phyloP scores from a whole-genome alignment of 2,888 invertebrate species.

The Reticulitermes lucifugus region DNA sequence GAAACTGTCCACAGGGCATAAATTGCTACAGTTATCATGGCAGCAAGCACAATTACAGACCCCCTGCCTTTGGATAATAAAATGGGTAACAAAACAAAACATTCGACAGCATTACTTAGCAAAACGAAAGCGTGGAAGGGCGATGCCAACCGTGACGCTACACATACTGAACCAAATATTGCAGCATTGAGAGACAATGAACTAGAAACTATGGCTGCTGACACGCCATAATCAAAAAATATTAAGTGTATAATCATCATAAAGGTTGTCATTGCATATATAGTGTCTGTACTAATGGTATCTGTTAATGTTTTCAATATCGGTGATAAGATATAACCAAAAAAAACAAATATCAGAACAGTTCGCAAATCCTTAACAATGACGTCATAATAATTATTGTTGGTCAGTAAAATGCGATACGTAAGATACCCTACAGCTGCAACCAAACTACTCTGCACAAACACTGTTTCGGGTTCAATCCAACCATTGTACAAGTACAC shows the following conservation, averaged over 20 bases:
- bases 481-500: conserved; percentile 78
- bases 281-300: conserved; percentile 97
- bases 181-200: conserved; percentile 95
- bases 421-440: conserved; percentile 74
- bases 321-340: conserved; percentile 92
- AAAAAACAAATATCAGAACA: conserved; percentile 82
- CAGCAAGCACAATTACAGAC: conserved; percentile 68
- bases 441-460: conserved; percentile 68
- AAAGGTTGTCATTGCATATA: conserved; percentile 90
- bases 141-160: conserved; percentile 90
- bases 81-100: conserved; percentile 91
- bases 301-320: conserved; percentile 94
- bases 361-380: conserved; percentile 77
- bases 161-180: conserved; percentile 93
- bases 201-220: conserved; percentile 89
- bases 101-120: conserved; percentile 87
- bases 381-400: conserved; percentile 51
- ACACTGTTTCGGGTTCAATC: conserved; percentile 73
- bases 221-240: conserved; percentile 92
- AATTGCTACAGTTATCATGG: conserved; percentile 66
- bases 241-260: conserved; percentile 90
- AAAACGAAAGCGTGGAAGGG: conserved; percentile 90
- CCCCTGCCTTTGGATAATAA: conserved; percentile 74
- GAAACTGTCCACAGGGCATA: conserved; percentile 66
- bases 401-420: conserved; percentile 60